phyloP scores from a whole-genome alignment of 1,140 invertebrate genomes.

The Drusus annulatus region DNA sequence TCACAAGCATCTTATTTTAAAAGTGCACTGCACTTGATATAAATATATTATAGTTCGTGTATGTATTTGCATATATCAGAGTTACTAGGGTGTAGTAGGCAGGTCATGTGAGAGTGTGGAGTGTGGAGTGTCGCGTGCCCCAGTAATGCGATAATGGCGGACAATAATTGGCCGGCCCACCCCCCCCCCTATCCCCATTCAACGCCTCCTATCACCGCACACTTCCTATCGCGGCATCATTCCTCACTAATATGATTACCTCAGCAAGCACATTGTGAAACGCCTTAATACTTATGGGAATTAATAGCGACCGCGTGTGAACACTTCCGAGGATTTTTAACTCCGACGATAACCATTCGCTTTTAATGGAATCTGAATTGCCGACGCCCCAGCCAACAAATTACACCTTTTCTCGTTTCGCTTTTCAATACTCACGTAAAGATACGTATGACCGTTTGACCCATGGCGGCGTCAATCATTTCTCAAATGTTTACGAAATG shows the following conservation, averaged over 20 bases:
- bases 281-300: conserved; percentile 43
- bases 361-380: conserved; percentile 56
- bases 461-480: conserved; percentile 46
- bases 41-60: no score
- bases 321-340: conserved; percentile 39
- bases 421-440: conserved; percentile 24
- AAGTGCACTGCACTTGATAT: no score
- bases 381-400: conserved; percentile 43
- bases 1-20: no score
- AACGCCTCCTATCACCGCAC: conserved; percentile 5
- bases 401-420: conserved; percentile 41
- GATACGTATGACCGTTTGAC: conserved; percentile 34
- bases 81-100: no score
- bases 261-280: conserved; percentile 49
- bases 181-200: no score
- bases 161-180: neutral
- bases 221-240: neutral
- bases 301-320: conserved; percentile 55
- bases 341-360: conserved; percentile 41
- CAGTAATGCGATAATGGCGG: neutral
- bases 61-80: no score
- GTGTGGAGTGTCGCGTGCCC: neutral
- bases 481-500: conserved; percentile 35
- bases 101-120: no score
- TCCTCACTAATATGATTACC: conserved; percentile 43